Conservation (phyloP, 1,140 invertebrate genomes). For the Eufriesea mexicana region DNA sequence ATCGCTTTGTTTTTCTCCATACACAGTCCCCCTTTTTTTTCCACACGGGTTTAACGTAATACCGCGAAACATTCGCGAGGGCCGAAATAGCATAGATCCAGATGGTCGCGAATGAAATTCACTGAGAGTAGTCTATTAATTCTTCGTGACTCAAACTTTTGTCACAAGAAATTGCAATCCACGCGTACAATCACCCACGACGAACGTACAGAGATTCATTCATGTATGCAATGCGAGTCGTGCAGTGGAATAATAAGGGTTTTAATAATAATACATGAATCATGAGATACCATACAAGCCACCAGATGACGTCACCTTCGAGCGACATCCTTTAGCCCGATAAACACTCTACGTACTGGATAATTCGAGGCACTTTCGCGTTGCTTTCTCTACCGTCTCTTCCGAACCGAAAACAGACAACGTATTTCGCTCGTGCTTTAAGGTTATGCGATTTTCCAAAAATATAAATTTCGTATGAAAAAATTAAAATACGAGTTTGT, state of each 20-base stretch:
- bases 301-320: constrained; percentile 21
- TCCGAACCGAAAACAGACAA: background rate
- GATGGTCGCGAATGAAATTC: constrained; percentile 38
- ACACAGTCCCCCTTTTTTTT: background rate
- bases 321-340: constrained; percentile 12
- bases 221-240: constrained; percentile 41
- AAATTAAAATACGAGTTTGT: too few species aligned
- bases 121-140: constrained; percentile 44
- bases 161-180: constrained; percentile 43
- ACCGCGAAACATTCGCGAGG: constrained; percentile 2
- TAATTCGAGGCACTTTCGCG: background rate
- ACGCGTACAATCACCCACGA: constrained; percentile 47
- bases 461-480: too few species aligned
- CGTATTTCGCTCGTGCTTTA: background rate
- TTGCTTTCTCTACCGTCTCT: background rate
- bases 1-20: background rate
- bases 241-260: constrained; percentile 17
- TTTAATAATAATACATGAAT: constrained; percentile 54
- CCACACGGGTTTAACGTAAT: constrained; percentile 8
- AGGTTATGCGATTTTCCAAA: too few species aligned
- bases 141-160: constrained; percentile 49
- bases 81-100: constrained; percentile 37
- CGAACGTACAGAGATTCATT: constrained; percentile 34
- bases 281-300: constrained; percentile 38
- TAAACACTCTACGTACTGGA: background rate